Evolutionary conservation across 2,888 invertebrate genomes (phyloP).

Genomic region (Agelastica alni): DNA sequence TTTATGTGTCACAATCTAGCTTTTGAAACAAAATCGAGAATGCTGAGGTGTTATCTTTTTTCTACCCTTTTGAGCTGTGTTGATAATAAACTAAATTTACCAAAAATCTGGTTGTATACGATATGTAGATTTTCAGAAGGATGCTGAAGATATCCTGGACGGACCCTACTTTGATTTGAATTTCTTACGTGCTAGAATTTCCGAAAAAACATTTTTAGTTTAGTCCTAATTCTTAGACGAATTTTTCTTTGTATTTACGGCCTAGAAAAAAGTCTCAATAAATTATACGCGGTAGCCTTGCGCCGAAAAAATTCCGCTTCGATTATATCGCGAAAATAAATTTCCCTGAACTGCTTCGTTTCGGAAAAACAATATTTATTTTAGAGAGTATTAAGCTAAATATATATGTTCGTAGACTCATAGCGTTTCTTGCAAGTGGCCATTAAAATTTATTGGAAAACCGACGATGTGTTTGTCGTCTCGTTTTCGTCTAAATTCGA

Average conservation of each 20-base stretch:
- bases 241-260: constrained; percentile 6
- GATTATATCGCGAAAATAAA: not conserved
- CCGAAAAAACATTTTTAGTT: no score
- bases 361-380: constrained; percentile 7
- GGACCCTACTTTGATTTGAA: no score
- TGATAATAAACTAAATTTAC: no score
- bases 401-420: constrained; percentile 6
- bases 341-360: constrained; percentile 7
- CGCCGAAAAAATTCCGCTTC: not conserved
- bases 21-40: no score
- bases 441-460: constrained; percentile 1
- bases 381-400: constrained; percentile 1
- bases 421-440: not conserved
- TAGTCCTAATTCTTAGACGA: constrained; percentile 5
- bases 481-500: not conserved
- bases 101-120: no score
- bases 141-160: no score
- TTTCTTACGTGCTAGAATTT: no score
- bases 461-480: not conserved
- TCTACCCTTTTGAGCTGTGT: no score
- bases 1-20: no score
- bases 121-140: no score
- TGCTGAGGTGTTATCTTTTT: no score
- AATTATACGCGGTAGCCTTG: not conserved
- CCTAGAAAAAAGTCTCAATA: constrained; percentile 9